Base-by-base conservation (phyloP, 2,888 invertebrate genomes). In the Hemicrepidius hirtus region DNA sequence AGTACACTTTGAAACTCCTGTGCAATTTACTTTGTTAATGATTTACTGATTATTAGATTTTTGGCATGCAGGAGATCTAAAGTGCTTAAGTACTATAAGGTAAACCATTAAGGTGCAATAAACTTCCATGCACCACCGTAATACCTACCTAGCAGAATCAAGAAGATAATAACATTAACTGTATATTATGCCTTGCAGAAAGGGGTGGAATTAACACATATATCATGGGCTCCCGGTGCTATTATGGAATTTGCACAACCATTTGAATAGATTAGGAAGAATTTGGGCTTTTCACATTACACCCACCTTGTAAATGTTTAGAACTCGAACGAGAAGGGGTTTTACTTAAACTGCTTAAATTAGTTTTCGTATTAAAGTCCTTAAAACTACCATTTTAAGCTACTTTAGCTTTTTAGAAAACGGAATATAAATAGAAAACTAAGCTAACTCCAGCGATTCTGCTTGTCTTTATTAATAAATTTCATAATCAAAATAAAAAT, bases 131-230 rank as follows among this genome's bases (percentile, higher is more conserved):
- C 20, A 57, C 37, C 18, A n/a, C 21, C 37, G 57, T 40, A 57
- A 53, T 40, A 37, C 57, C 57, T 37, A 57, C 37, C 37, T 40
- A 37, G 37, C 37, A 57, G 57, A 57, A 37, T 37, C 57, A 57
- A 57, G 57, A 37, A 37, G 57, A 57, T 57, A 57, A 57, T 57
- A 57, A 57, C 57, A 37, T 57, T 57, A 57, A 62, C 44, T 62
- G 41, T 62, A 62, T 62, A 44, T 62, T 62, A 62, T 46, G 21
- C 62, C 10, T 1, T 41, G 44, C 41, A 62, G 62, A 62, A 62
- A 62, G 62, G 46, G 62, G 62, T 62, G 18, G 46, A 62, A 62
- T 62, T 62, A 62, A 62, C 62, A 46, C 46, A 44, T 62, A 62
- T 46, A 62, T 62, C 62, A 62, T 57, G 57, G 16, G 62, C 44